Base-by-base conservation (phyloP, 2,888 invertebrate genomes). In the Hybos culiciformis region DNA sequence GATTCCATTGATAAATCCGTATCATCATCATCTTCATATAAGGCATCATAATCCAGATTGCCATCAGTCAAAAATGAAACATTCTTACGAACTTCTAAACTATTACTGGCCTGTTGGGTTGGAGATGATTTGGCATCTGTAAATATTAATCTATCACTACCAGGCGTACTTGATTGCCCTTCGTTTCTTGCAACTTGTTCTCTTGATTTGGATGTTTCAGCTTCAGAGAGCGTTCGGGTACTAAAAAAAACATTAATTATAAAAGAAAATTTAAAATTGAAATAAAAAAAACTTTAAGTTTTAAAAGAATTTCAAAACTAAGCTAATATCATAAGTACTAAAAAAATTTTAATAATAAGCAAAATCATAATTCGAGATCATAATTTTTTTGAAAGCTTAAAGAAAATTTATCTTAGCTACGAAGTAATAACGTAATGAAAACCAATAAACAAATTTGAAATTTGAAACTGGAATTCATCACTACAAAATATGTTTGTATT, bases 1-100 rank as follows among this genome's bases (percentile, higher is more conserved):
- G 82, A 84, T 68, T 97, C 94, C 77, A 97, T 84, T 20, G 85
- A 83, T 65, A 92, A 82, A 60, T 87, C 86, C 57, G 83, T 83
- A 63, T 88, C 88, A 50, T 82, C 80, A 53, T 84, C 84, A 58
- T 90, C 88, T 64, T 93, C 92, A 69, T 93, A 93, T 46, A 93
- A 67, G 15, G 85, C 91, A 68, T 86, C 86, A 59, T 84, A 86
- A 67, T 86, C 84, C 51, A 86, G 74, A 48, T 78, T 77, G 45
- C 82, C 83, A 56, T 82, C 80, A 36, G 74, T 72, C 69, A 66
- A 53, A 70, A 73, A 51, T 68, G 70, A 57, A 21, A 49, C 20
- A 20, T 39, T 36, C 7, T 37, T 38, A 19, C 21, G 24, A 24
- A 42, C 34, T 19, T 38, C n/a, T n/a, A n/a, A n/a, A 4, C n/a